Conservation (phyloP, 2,797 vertebrate genomes). For the Sandelia bainsii region DNA sequence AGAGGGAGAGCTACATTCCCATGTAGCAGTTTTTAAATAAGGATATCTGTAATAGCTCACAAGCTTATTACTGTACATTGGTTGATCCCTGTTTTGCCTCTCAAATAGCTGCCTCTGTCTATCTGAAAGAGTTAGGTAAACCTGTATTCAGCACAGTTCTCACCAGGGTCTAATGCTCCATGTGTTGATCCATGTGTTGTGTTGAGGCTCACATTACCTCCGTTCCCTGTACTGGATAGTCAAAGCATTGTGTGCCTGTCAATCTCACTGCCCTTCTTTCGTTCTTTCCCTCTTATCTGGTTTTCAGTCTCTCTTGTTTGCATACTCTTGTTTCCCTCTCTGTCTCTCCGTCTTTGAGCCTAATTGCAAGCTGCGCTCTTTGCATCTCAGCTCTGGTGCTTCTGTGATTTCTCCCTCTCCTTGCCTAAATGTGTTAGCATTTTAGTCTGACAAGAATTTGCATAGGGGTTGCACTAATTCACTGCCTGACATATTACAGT, state of each 20-base stretch:
- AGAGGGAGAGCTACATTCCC: not conserved
- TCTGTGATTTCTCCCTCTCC: not conserved
- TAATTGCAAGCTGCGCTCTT: conserved; percentile 17
- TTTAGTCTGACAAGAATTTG: conserved; percentile 20
- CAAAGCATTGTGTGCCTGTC: conserved; percentile 73
- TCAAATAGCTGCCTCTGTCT: conserved; percentile 21
- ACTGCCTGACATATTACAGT: conserved; percentile 5
- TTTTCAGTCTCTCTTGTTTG: conserved; percentile 40
- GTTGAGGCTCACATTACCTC: conserved; percentile 71
- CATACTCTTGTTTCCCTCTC: conserved; percentile 21
- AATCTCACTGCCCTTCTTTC: conserved; percentile 47
- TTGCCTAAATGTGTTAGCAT: conserved; percentile 3
- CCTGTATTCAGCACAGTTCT: conserved; percentile 60
- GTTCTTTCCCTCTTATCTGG: conserved; percentile 45
- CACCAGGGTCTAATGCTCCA: conserved; percentile 64
- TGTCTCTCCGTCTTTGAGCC: conserved; percentile 19
- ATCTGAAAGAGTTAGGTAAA: conserved; percentile 39
- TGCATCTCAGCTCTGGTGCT: not conserved
- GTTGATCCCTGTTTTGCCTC: conserved; percentile 10
- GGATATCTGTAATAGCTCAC: not conserved
- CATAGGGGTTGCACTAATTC: conserved; percentile 9
- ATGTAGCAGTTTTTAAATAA: not conserved
- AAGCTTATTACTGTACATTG: conserved; percentile 5
- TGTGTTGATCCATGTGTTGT: conserved; percentile 74
- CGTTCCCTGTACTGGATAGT: conserved; percentile 69